These are phyloP conservation scores for Xanthorhoe spadicearia DNA, from an alignment of 2,888 invertebrate species.

Conservation along the genomic window DNA sequence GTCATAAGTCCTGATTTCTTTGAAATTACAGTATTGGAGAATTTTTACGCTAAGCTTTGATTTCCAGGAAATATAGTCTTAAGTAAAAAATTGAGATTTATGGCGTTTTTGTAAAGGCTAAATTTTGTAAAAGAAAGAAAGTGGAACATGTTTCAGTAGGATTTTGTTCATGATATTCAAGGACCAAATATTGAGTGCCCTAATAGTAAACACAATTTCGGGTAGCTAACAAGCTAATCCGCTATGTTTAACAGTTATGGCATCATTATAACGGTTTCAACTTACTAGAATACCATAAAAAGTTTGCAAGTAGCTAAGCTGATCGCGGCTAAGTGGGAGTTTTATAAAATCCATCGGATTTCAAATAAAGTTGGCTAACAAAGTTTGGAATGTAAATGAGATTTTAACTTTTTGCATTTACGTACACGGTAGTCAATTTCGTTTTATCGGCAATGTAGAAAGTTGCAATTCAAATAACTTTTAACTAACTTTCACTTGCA, in stretches of 20 bases:
- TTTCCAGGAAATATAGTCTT: no score
- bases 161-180: no score
- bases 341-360: conserved; percentile 11
- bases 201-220: no score
- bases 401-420: conserved; percentile 6
- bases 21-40: not conserved
- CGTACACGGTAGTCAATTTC: conserved; percentile 6
- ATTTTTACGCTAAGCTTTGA: not conserved
- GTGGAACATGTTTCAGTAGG: no score
- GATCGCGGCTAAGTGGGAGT: conserved; percentile 5
- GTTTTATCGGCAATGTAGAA: not conserved
- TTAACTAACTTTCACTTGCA: not conserved
- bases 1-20: not conserved
- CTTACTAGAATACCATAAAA: not conserved
- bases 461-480: not conserved
- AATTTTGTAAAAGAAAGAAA: no score
- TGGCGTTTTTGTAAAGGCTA: no score
- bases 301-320: conserved; percentile 11
- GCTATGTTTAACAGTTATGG: not conserved
- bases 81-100: no score
- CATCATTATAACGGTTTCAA: not conserved
- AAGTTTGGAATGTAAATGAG: conserved; percentile 6
- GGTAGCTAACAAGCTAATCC: no score
- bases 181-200: no score
- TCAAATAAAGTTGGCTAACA: not conserved